Conservation (phyloP, 1,140 invertebrate genomes). For the Anastrepha obliqua region DNA sequence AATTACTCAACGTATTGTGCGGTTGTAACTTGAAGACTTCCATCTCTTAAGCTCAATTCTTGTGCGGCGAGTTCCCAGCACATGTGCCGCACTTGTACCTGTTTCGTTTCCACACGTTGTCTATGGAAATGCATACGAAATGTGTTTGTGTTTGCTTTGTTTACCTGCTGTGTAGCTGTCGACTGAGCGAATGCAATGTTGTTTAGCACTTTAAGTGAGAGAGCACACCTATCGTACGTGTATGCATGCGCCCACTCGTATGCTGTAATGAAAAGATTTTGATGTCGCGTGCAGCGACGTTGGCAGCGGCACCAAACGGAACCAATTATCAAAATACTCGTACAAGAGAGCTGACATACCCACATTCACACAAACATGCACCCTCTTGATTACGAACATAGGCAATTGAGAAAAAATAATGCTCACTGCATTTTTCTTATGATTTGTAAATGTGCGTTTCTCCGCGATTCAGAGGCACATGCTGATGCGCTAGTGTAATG, state of each 20-base stretch:
- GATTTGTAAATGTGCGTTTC: not conserved
- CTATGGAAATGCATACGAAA: not conserved
- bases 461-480: not conserved
- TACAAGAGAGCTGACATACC: not conserved
- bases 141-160: constrained; percentile 9
- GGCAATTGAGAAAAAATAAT: constrained; percentile 14
- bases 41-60: not conserved
- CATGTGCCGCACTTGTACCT: not conserved
- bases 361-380: not conserved
- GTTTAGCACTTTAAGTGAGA: not conserved
- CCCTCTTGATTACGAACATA: not conserved
- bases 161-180: constrained; percentile 26
- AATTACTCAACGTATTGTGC: not conserved
- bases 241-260: not conserved
- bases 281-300: not conserved
- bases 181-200: not conserved
- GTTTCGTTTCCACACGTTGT: constrained; percentile 25
- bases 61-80: constrained; percentile 8
- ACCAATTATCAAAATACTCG: constrained; percentile 19
- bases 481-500: not conserved
- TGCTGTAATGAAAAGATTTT: not conserved
- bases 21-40: not conserved
- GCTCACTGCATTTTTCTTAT: constrained; percentile 41
- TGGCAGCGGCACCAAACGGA: not conserved
- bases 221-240: not conserved